Conservation (phyloP, 2,797 vertebrate genomes). For the Falco biarmicus region DNA sequence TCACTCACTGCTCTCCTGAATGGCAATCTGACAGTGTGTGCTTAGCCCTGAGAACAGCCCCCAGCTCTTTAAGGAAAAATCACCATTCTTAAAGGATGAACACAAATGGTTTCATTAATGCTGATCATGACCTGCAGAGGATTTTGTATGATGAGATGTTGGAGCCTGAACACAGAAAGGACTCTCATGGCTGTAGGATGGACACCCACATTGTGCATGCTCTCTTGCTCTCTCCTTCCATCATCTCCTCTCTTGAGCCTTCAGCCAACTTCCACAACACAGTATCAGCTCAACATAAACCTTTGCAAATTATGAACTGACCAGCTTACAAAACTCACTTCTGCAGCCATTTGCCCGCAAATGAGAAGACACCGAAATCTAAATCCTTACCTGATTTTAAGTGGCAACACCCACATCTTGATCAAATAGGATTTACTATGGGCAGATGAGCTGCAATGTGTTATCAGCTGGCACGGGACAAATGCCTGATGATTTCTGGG, state of each 20-base stretch:
- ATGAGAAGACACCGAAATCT: neutral
- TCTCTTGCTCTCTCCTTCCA: neutral
- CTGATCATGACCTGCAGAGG: neutral
- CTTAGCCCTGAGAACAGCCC: neutral
- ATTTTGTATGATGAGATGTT: neutral
- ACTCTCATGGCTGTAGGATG: neutral
- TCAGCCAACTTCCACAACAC: neutral
- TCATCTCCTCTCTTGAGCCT: neutral
- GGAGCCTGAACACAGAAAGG: neutral
- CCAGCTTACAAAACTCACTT: neutral
- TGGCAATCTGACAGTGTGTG: neutral
- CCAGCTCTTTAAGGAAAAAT: neutral
- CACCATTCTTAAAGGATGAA: neutral
- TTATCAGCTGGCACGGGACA: neutral
- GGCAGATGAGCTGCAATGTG: neutral
- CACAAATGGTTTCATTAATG: neutral
- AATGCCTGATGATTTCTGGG: fast-evolving
- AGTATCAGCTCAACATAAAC: neutral
- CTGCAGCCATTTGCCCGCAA: neutral
- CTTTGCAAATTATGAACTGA: neutral
- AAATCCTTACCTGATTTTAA: neutral
- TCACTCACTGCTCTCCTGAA: neutral
- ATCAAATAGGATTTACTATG: neutral
- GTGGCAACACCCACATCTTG: neutral
- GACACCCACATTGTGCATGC: neutral